Evolutionary conservation across 2,113 vertebrate genomes (phyloP).

Genomic region (Hydrolagus affinis): DNA sequence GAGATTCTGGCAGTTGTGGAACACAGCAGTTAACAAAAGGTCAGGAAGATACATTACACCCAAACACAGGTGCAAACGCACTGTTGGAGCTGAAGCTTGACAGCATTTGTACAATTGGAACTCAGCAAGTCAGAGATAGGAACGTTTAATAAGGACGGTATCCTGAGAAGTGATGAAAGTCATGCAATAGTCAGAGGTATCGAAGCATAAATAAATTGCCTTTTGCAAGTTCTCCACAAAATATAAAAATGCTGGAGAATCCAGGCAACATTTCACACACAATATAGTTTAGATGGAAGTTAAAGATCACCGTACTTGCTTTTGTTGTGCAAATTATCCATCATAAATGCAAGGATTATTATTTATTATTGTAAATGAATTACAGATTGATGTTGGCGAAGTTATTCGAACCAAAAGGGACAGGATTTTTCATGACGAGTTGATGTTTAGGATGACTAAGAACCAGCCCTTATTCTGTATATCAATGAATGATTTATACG

Average conservation of each 20-base stretch:
- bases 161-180: neutral
- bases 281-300: neutral
- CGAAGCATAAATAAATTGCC: neutral
- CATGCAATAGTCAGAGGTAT: neutral
- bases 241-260: too few relatives aligned
- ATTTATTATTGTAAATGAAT: neutral
- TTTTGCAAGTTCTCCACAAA: neutral
- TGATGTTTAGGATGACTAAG: neutral
- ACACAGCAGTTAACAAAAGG: slow-evolving; percentile 35
- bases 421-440: neutral
- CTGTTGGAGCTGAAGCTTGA: neutral
- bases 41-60: slow-evolving; percentile 34
- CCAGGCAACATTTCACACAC: too few relatives aligned
- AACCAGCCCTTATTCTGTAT: neutral
- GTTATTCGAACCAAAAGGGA: neutral
- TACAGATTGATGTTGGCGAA: neutral
- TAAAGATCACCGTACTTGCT: neutral
- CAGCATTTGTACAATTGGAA: slow-evolving; percentile 16
- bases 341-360: too few relatives aligned
- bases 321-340: neutral
- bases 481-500: neutral
- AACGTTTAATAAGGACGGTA: neutral
- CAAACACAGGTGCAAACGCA: slow-evolving; percentile 34
- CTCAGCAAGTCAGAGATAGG: neutral
- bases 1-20: slow-evolving; percentile 30